Evolutionary conservation across 2,888 invertebrate genomes (phyloP).

Genomic region (Adelphocoris suturalis): DNA sequence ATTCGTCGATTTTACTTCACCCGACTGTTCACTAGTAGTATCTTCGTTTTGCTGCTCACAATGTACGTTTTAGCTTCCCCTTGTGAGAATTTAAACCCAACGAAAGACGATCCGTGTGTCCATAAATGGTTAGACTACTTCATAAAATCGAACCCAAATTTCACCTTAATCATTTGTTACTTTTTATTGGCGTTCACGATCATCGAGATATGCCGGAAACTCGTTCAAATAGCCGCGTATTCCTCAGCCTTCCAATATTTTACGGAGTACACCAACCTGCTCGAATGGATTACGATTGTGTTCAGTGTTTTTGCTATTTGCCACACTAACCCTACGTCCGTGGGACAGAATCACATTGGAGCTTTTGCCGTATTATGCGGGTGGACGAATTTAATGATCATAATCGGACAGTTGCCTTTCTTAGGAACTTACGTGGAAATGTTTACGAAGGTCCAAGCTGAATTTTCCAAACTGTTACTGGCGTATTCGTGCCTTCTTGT

Average conservation of each 20-base stretch:
- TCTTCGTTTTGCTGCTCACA: conserved; percentile 89
- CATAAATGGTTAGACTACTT: conserved; percentile 88
- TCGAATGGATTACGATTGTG: conserved; percentile 90
- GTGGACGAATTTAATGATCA: conserved; percentile 94
- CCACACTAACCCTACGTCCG: conserved; percentile 88
- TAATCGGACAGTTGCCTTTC: conserved; percentile 92
- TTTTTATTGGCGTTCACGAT: conserved; percentile 88
- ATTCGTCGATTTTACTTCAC: conserved; percentile 93
- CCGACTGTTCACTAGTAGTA: conserved; percentile 87
- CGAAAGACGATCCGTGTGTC: conserved; percentile 81
- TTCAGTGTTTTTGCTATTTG: conserved; percentile 91
- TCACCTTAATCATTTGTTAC: conserved; percentile 84
- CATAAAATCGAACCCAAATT: conserved; percentile 86
- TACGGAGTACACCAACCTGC: conserved; percentile 90
- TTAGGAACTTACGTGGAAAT: conserved; percentile 94
- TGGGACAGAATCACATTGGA: conserved; percentile 92
- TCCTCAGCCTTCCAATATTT: conserved; percentile 90
- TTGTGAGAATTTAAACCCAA: conserved; percentile 80
- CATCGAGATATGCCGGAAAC: conserved; percentile 89
- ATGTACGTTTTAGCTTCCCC: conserved; percentile 91
- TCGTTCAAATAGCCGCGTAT: conserved; percentile 90
- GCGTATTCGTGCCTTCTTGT: conserved; percentile 91
- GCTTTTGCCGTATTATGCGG: conserved; percentile 91
- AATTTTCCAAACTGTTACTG: conserved; percentile 91
- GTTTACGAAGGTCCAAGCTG: conserved; percentile 92